Evolutionary conservation across 2,113 vertebrate genomes (phyloP).

Genomic region (Odontesthes bonariensis): DNA sequence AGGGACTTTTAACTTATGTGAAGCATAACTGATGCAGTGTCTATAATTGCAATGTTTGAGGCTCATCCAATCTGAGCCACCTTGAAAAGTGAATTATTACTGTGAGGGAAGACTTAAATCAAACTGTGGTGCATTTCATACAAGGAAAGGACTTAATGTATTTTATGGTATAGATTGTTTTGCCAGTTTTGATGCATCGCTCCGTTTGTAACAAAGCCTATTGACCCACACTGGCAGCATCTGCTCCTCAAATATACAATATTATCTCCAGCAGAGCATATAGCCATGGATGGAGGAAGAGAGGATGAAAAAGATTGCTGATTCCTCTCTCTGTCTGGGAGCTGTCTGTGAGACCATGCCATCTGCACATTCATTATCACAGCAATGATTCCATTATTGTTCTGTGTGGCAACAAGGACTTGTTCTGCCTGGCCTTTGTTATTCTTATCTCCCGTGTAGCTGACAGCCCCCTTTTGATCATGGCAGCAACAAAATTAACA

Average conservation of each 20-base stretch:
- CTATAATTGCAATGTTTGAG: conserved; percentile 64
- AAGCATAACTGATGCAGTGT: conserved; percentile 33
- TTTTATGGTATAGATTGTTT: conserved; percentile 9
- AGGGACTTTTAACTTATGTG: conserved; percentile 36
- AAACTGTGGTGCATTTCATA: conserved; percentile 15
- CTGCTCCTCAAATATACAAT: conserved; percentile 49
- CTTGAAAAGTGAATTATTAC: conserved; percentile 52
- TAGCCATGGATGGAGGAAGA: conserved; percentile 54
- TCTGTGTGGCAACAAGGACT: conserved; percentile 72
- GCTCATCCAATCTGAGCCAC: conserved; percentile 57
- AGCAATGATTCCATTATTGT: conserved; percentile 76
- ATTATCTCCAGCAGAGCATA: conserved; percentile 37
- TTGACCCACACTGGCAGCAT: conserved; percentile 44
- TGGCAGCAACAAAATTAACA: conserved; percentile 64
- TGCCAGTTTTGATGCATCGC: conserved; percentile 18
- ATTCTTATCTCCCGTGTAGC: conserved; percentile 67
- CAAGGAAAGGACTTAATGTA: not conserved
- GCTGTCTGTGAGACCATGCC: conserved; percentile 71
- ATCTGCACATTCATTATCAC: conserved; percentile 80
- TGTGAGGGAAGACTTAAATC: not conserved
- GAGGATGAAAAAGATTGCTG: conserved; percentile 62
- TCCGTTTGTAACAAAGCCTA: conserved; percentile 27
- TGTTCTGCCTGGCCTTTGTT: conserved; percentile 75
- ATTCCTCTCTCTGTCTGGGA: conserved; percentile 69
- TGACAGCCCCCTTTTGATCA: conserved; percentile 68